These are phyloP conservation scores for Serinus canaria DNA, from an alignment of 2,113 vertebrate genomes.

Conservation along the genomic window DNA sequence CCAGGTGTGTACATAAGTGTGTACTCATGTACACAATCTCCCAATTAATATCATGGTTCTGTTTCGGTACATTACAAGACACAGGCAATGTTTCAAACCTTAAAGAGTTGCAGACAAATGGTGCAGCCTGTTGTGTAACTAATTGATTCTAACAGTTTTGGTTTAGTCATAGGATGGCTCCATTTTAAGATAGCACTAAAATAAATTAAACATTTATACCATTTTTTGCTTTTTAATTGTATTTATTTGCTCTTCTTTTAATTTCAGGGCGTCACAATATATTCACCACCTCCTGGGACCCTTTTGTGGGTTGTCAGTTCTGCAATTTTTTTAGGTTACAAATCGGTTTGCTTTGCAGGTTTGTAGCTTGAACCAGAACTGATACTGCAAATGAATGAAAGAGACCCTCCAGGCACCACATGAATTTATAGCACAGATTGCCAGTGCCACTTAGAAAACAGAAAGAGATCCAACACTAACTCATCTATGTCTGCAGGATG, in stretches of 20 bases:
- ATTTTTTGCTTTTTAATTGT: background rate
- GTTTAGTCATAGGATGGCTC: background rate
- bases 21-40: background rate
- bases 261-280: background rate
- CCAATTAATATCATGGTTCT: background rate
- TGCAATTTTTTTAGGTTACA: background rate
- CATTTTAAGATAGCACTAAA: background rate
- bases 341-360: constrained; percentile 33
- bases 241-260: background rate
- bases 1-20: background rate
- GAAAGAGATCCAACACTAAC: constrained; percentile 3
- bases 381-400: background rate
- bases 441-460: constrained; percentile 36
- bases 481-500: background rate
- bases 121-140: background rate
- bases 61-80: background rate
- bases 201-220: background rate
- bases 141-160: background rate
- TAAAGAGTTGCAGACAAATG: background rate
- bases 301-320: background rate
- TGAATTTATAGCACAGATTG: constrained; percentile 18
- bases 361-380: constrained; percentile 19
- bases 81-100: background rate
- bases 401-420: background rate
- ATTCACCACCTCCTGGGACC: background rate